A percentile compares a stretch with the other conserved stretches of the same genome.
phyloP scores from a whole-genome alignment of 2,888 invertebrate species.

The Orgyia antiqua region DNA sequence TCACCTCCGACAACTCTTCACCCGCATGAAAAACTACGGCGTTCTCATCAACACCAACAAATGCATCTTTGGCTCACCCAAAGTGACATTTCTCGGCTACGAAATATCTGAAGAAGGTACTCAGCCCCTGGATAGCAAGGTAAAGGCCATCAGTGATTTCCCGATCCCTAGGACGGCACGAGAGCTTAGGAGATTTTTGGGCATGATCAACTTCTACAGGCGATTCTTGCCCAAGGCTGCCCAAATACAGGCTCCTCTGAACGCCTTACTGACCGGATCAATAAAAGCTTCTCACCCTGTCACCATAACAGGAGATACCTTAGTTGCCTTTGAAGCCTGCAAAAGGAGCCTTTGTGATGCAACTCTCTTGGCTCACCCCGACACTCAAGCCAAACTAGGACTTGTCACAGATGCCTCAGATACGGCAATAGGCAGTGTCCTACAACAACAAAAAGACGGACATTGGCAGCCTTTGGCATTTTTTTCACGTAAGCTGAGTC shows the following conservation, averaged over 20 bases:
- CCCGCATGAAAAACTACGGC: constrained; percentile 1
- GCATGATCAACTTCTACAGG: constrained; percentile 11
- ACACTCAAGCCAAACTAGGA: background rate
- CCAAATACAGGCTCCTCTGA: constrained; percentile 4
- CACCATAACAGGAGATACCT: background rate
- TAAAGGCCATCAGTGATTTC: constrained; percentile 6
- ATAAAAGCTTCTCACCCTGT: constrained; percentile 7
- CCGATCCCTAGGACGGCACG: too few species aligned
- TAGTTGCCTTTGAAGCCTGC: constrained; percentile 6
- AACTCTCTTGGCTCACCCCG: constrained; percentile 4
- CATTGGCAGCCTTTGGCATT: constrained; percentile 7
- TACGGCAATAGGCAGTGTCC: constrained; percentile 2
- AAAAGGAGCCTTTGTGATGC: constrained; percentile 1
- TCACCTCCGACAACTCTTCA: constrained; percentile 1
- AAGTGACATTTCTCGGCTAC: constrained; percentile 5
- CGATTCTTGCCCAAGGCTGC: constrained; percentile 7
- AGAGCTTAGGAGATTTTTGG: too few species aligned
- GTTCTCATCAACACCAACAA: background rate
- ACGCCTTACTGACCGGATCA: constrained; percentile 2
- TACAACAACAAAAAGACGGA: constrained; percentile 3
- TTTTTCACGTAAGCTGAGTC: constrained; percentile 5
- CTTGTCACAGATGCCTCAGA: constrained; percentile 6
- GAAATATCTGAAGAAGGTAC: constrained; percentile 1
- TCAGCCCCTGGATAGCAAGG: constrained; percentile 3
- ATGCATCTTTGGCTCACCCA: background rate